These are phyloP conservation scores for Scaptomyza tumidula DNA, from an alignment of 2,888 invertebrate genomes.

Conservation along the genomic window DNA sequence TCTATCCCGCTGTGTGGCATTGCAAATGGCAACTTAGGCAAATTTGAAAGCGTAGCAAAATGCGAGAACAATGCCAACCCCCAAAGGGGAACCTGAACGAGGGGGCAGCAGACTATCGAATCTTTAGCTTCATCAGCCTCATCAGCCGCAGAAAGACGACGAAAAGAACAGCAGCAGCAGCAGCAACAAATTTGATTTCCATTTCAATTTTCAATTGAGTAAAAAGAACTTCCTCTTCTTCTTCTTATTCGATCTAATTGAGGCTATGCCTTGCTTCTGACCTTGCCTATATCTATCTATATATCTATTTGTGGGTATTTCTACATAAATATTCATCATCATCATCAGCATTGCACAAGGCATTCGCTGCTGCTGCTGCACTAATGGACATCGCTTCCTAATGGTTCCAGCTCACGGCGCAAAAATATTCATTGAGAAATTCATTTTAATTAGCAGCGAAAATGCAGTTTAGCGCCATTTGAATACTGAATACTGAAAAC, in stretches of 20 bases:
- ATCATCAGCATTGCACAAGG: conserved; percentile 28
- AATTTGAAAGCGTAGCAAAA: conserved; percentile 63
- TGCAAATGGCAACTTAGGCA: conserved; percentile 74
- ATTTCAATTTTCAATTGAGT: conserved; percentile 49
- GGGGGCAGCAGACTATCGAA: background rate
- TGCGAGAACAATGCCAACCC: conserved; percentile 43
- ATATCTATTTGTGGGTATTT: background rate
- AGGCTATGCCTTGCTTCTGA: conserved; percentile 31
- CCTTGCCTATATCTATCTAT: conserved; percentile 27
- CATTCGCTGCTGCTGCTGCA: background rate
- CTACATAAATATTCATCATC: conserved; percentile 33
- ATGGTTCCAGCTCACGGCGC: conserved; percentile 15
- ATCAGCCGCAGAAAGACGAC: background rate
- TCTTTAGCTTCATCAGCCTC: conserved; percentile 19
- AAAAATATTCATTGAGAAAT: conserved; percentile 48
- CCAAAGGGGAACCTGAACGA: background rate
- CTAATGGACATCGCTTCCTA: conserved; percentile 5
- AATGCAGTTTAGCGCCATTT: conserved; percentile 51
- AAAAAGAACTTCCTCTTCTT: conserved; percentile 14
- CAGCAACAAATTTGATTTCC: conserved; percentile 56
- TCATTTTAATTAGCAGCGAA: conserved; percentile 71
- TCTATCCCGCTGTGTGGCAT: conserved; percentile 5
- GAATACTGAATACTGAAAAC: conserved; percentile 31
- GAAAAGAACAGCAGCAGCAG: background rate
- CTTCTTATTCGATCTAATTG: conserved; percentile 38